Base-by-base conservation (phyloP, 2,113 vertebrate genomes). In the Argyrosomus japonicus region DNA sequence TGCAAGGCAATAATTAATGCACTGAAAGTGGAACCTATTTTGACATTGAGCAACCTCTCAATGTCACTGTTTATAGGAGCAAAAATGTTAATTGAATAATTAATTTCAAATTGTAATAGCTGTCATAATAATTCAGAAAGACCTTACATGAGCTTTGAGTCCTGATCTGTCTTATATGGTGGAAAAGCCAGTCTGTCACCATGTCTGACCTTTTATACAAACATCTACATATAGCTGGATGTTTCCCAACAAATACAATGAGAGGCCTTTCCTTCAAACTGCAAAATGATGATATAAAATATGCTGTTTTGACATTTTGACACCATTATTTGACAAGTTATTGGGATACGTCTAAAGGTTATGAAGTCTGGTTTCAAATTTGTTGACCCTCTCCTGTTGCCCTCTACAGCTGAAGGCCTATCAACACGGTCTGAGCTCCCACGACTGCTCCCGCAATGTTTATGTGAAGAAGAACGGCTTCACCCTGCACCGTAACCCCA, bases 381-480 rank as follows among this genome's bases (percentile, higher is more conserved):
- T 50, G 25, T 50, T 67, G 21, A 60, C 53, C 4, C 0, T 54
- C 27, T 78, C 75, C 7, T 40, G 1, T 72, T 1, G 0, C 64
- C 8, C n/a, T 77, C 48, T 79, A 9, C 88, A 99, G 98, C 95
- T 99, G 76, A 98, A 97, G 92, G 95, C 98, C 84, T 97, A 95
- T 79, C 98, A 98, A 68, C 97, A 99, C 18, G 98, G 97, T 72
- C 96, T 99, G 89, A 99, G 97, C 94, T 97, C 98, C 88, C 96
- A 97, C 27, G 98, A 99, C 95, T 99, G 98, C 95, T 99, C 98
- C 5, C 95, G 98, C 82, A 99, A 99, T 11, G 97, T 99, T 19
- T 99, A 98, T 68, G 97, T 99, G 80, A 99, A 99, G 96, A 99
- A 99, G 92, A 99, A 99, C 32, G 98, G 98, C 77, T 99, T 99